Evolutionary conservation across 2,888 invertebrate genomes (phyloP), one percentile per base, ranked within the genome.

Genomic region (Criorhina ranunculi): DNA sequence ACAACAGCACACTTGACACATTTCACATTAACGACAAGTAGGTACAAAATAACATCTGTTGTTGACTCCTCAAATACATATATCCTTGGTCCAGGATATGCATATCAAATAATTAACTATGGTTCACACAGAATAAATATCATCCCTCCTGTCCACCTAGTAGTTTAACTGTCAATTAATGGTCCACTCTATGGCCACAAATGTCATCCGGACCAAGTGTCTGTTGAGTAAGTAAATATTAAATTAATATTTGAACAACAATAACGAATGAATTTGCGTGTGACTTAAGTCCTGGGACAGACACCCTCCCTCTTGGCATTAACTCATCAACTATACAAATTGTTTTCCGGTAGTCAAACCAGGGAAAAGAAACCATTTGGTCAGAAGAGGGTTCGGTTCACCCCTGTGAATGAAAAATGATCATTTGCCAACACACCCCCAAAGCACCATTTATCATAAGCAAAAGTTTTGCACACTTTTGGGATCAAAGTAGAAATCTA

Each of bases 21-120:
- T 31, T 42, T 53, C 49, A 53, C 53, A 66, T 66, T 66, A 66
- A 75, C 55, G 46, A 55, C 53, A 15, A 29, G 24, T 42, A 19
- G 15, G 19, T 7, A 44, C 42, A 37, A 62, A 37, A 62, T 37
- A 75, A 55, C 64, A 57, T 75, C 73, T 75, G 73, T 44, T 46
- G 33, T 62, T 40, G 62, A 53, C 42, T 60, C 51, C 19, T 11
- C 1, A 33, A 64, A 35, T 49, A 31, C n/a, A n/a, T 19, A 24
- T 42, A 55, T 3, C 53, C 15, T 44, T 55, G n/a, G 19, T 42
- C 31, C 37, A 29, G 29, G 53, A 2, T 3, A 55, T 62, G 29
- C 15, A 17, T 9, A 24, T 40, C 29, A 51, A 15, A 53, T 53
- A 67, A 66, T 53, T 40, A 17, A 53, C 55, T 53, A n/a, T 31